These are phyloP conservation scores for Baronia brevicornis DNA, from an alignment of 2,888 invertebrate species.

Conservation along the genomic window DNA sequence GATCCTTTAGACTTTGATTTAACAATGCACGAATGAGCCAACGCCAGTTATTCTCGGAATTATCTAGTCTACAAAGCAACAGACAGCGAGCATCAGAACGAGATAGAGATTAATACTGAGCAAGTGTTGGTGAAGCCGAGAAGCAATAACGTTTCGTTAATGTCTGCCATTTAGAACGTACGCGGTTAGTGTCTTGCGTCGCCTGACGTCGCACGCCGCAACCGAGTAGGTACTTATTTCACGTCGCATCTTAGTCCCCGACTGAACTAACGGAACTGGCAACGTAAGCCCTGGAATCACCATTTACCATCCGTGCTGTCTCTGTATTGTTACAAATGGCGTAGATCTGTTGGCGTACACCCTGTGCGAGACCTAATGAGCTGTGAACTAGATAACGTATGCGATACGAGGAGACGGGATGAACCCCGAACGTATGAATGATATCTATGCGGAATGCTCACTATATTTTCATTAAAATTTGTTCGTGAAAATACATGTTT, in stretches of 20 bases:
- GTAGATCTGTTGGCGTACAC: conserved; percentile 55
- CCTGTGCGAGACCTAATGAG: conserved; percentile 68
- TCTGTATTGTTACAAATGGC: conserved; percentile 70
- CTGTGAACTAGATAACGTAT: conserved; percentile 77
- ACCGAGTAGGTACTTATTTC: conserved; percentile 42
- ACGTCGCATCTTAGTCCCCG: conserved; percentile 37
- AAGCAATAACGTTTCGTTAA: conserved; percentile 69
- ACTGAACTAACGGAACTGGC: conserved; percentile 48
- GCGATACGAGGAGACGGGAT: conserved; percentile 56
- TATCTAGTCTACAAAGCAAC: conserved; percentile 39
- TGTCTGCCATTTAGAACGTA: conserved; percentile 66
- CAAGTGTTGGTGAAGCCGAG: conserved; percentile 60
- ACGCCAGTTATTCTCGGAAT: conserved; percentile 43
- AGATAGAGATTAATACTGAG: conserved; percentile 64
- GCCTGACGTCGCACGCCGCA: conserved; percentile 40
- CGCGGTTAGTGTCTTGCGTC: conserved; percentile 59
- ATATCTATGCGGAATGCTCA: conserved; percentile 56
- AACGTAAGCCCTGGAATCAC: conserved; percentile 58
- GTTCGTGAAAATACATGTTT: no score
- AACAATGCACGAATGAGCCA: conserved; percentile 29
- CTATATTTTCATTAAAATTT: conserved; percentile 34
- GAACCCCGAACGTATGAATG: no score
- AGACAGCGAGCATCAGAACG: conserved; percentile 42
- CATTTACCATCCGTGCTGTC: conserved; percentile 57
- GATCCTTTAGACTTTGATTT: conserved; percentile 23